Conservation (phyloP, 1,140 invertebrate genomes). For the Tachypleus tridentatus region DNA sequence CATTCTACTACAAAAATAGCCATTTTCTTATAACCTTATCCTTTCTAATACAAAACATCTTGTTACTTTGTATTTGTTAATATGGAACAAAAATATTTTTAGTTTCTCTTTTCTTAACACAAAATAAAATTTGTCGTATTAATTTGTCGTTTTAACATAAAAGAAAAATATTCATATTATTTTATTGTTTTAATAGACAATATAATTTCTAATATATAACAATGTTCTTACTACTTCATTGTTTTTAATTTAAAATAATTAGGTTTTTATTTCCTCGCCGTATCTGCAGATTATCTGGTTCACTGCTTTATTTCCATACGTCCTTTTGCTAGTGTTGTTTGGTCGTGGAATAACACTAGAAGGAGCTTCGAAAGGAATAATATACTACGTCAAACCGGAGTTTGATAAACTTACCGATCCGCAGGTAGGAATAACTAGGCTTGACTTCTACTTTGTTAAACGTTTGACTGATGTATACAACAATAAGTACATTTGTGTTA, state of each 20-base stretch:
- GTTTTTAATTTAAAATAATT: neutral
- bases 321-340: constrained; percentile 55
- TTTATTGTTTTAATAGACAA: too few species aligned
- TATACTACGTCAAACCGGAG: constrained; percentile 24
- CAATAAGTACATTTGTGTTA: too few species aligned
- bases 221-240: too few species aligned
- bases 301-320: constrained; percentile 65
- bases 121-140: neutral
- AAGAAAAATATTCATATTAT: too few species aligned
- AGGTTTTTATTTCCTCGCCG: neutral
- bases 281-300: constrained; percentile 64
- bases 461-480: too few species aligned
- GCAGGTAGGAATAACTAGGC: constrained; percentile 14
- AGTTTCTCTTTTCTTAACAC: neutral
- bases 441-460: too few species aligned
- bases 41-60: too few species aligned
- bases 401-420: constrained; percentile 23
- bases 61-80: too few species aligned
- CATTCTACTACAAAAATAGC: too few species aligned
- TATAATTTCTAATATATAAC: too few species aligned
- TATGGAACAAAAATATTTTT: neutral
- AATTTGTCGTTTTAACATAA: neutral
- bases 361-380: constrained; percentile 35
- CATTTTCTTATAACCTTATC: too few species aligned
- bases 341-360: constrained; percentile 46